phyloP scores from a whole-genome alignment of 2,113 vertebrate genomes.

The Sula dactylatra region DNA sequence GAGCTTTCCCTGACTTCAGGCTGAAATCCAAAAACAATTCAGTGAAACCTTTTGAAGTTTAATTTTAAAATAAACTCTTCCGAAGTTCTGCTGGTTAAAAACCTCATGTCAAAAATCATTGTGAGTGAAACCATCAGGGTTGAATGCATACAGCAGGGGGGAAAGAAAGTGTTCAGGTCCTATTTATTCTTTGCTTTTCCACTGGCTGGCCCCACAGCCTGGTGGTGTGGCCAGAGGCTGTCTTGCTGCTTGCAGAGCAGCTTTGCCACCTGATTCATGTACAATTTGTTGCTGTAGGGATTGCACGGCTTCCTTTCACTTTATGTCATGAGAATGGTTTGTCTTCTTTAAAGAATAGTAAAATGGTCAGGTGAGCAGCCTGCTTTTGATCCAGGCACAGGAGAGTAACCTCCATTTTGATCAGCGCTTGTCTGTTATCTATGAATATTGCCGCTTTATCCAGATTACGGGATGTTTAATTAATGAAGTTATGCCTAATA shows the following conservation, averaged over 20 bases:
- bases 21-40: neutral
- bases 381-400: neutral
- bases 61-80: neutral
- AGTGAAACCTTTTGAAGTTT: neutral
- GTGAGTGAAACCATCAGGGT: neutral
- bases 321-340: neutral
- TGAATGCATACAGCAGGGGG: neutral
- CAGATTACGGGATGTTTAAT: neutral
- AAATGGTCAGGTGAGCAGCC: neutral
- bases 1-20: neutral
- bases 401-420: accelerated
- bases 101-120: neutral
- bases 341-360: neutral
- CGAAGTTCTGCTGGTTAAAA: neutral
- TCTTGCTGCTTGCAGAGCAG: neutral
- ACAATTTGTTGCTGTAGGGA: neutral
- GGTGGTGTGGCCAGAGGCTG: accelerated
- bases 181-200: neutral
- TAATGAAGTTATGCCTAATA: neutral
- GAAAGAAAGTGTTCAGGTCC: no score
- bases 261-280: accelerated
- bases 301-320: accelerated
- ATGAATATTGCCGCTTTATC: neutral
- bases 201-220: accelerated
- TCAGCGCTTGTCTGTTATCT: neutral